Percentiles rank a stretch among this genome's conserved stretches.
Conservation (phyloP, 2,797 vertebrate genomes). For the Etheostoma perlongum region DNA sequence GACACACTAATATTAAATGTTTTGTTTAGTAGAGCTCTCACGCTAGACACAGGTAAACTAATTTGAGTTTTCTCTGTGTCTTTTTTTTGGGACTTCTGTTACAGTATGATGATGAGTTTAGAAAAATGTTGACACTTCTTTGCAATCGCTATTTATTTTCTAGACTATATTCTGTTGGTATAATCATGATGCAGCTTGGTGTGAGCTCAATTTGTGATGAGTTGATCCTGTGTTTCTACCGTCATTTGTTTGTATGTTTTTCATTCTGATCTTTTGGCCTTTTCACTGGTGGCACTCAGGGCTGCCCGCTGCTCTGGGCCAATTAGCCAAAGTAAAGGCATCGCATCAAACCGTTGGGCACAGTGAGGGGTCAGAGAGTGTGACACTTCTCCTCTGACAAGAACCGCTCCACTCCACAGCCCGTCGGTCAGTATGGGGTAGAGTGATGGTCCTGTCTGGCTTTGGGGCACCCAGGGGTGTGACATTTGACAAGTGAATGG, state of each 20-base stretch:
- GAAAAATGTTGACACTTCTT: background rate
- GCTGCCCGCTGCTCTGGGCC: conserved; percentile 68
- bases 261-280: conserved; percentile 50
- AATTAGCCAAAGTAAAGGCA: conserved; percentile 74
- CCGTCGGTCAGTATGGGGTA: conserved; percentile 46
- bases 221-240: background rate
- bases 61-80: background rate
- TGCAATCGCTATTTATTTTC: background rate
- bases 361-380: conserved; percentile 76
- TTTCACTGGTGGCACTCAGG: conserved; percentile 44
- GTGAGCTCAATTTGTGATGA: conserved; percentile 7
- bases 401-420: conserved; percentile 57
- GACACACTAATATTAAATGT: too few species aligned
- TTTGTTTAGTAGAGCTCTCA: too few species aligned
- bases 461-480: conserved; percentile 72
- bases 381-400: conserved; percentile 67
- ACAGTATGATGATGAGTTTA: conserved; percentile 1
- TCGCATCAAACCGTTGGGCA: conserved; percentile 71
- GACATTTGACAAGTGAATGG: conserved; percentile 76
- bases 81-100: background rate
- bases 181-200: background rate
- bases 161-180: background rate
- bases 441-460: conserved; percentile 64
- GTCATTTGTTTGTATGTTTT: conserved; percentile 42
- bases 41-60: conserved; percentile 9